phyloP scores from a whole-genome alignment of 2,888 invertebrate species.

The Hecatera dysodea region DNA sequence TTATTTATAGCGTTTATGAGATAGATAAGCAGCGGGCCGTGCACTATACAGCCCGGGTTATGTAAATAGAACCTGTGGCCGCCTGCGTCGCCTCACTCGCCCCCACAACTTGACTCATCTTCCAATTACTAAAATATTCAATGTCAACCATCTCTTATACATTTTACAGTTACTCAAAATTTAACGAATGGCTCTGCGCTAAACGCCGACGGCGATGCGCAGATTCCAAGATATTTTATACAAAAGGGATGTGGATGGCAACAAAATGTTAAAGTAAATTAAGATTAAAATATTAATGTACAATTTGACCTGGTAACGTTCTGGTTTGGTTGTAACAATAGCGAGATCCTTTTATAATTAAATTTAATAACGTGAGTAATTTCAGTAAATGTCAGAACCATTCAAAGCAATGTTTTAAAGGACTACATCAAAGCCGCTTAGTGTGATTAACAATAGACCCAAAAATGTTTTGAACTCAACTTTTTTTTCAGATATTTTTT shows the following conservation, averaged over 20 bases:
- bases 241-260: slow-evolving; percentile 29
- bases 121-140: slow-evolving; percentile 57
- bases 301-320: slow-evolving; percentile 21
- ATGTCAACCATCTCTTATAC: slow-evolving; percentile 53
- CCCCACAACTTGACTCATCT: slow-evolving; percentile 71
- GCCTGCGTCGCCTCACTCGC: slow-evolving; percentile 62
- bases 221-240: slow-evolving; percentile 36
- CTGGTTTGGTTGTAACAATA: slow-evolving; percentile 52
- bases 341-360: slow-evolving; percentile 49
- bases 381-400: slow-evolving; percentile 24
- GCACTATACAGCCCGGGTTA: slow-evolving; percentile 69
- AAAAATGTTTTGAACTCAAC: slow-evolving; percentile 2
- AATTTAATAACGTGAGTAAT: slow-evolving; percentile 41
- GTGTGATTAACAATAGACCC: not conserved
- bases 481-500: slow-evolving; percentile 6
- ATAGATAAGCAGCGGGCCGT: slow-evolving; percentile 69
- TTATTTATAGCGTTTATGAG: slow-evolving; percentile 70
- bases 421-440: slow-evolving; percentile 10
- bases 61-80: slow-evolving; percentile 76
- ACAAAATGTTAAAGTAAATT: slow-evolving; percentile 38
- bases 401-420: slow-evolving; percentile 20
- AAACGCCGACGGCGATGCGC: slow-evolving; percentile 15
- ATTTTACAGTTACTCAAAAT: slow-evolving; percentile 46
- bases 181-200: slow-evolving; percentile 23
- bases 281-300: slow-evolving; percentile 36